Percentiles rank a stretch among this genome's conserved stretches.
Evolutionary conservation across 1,140 invertebrate genomes (phyloP).

Genomic region (Laupala kohalensis): DNA sequence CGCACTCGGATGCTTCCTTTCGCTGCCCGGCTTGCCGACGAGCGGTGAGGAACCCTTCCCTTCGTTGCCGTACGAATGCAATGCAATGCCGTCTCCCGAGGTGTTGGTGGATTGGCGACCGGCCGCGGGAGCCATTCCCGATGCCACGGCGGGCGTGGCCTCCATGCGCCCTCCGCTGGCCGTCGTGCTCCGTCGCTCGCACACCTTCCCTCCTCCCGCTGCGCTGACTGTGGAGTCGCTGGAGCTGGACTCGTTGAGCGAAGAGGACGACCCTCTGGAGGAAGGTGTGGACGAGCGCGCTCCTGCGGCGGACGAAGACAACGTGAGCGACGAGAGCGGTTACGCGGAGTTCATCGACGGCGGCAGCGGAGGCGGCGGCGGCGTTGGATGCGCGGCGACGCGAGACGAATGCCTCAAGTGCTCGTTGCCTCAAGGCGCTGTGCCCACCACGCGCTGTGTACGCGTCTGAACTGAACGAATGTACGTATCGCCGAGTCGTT

Average conservation of each 20-base stretch:
- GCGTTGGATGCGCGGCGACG: background rate
- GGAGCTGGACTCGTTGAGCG: conserved; percentile 10
- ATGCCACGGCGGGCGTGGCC: background rate
- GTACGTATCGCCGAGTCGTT: too few species aligned
- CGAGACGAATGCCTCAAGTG: conserved; percentile 1
- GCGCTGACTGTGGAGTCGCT: background rate
- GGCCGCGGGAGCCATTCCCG: background rate
- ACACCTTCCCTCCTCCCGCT: conserved; percentile 4
- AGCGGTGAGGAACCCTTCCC: background rate
- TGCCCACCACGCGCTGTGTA: background rate
- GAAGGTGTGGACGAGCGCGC: background rate
- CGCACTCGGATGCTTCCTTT: background rate
- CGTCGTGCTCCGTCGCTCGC: background rate
- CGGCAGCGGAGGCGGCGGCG: background rate
- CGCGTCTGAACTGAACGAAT: conserved; percentile 7
- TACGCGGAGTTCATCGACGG: conserved; percentile 6
- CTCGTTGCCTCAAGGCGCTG: background rate
- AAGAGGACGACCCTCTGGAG: conserved; percentile 4
- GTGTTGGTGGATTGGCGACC: conserved; percentile 5
- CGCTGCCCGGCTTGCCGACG: background rate
- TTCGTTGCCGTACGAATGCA: background rate
- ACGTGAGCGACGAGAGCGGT: conserved; percentile 11
- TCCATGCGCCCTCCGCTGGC: background rate
- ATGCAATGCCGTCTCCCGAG: background rate
- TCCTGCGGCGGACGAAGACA: conserved; percentile 5